Conservation (phyloP, 2,113 vertebrate species). For the Cebus imitator region DNA sequence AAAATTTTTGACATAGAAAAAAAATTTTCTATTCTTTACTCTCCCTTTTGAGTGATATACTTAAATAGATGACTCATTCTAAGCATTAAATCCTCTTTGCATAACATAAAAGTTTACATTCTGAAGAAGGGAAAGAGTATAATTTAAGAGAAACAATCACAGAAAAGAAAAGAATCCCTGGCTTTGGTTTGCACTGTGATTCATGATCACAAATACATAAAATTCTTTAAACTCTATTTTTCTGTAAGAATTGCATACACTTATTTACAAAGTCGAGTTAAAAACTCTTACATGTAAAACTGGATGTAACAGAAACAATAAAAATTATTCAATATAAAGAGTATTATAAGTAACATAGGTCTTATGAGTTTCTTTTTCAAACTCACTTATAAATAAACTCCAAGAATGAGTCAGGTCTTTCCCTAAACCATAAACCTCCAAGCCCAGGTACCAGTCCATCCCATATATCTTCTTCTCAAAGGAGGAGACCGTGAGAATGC, state of each 20-base stretch:
- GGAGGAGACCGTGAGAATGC: neutral
- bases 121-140: neutral
- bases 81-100: neutral
- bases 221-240: constrained; percentile 3
- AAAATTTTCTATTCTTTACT: neutral
- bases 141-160: constrained; percentile 23
- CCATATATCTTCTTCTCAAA: neutral
- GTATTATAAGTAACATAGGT: neutral
- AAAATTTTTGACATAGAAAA: constrained; percentile 29
- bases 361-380: constrained; percentile 15
- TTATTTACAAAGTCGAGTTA: constrained; percentile 45
- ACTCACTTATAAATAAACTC: constrained; percentile 16
- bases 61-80: constrained; percentile 6
- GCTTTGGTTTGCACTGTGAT: constrained; percentile 16
- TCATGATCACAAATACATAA: neutral
- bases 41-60: neutral
- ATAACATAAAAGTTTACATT: neutral
- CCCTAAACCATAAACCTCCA: neutral
- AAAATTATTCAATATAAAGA: constrained; percentile 43
- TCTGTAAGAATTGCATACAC: neutral
- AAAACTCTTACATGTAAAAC: constrained; percentile 36
- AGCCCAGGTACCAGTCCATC: neutral
- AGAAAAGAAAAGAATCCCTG: constrained; percentile 29
- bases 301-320: constrained; percentile 25
- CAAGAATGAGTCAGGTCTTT: neutral